A percentile compares a stretch with the other conserved stretches of the same genome.
Evolutionary conservation across 2,888 invertebrate genomes (phyloP).

Genomic region (Notodonta ziczac): DNA sequence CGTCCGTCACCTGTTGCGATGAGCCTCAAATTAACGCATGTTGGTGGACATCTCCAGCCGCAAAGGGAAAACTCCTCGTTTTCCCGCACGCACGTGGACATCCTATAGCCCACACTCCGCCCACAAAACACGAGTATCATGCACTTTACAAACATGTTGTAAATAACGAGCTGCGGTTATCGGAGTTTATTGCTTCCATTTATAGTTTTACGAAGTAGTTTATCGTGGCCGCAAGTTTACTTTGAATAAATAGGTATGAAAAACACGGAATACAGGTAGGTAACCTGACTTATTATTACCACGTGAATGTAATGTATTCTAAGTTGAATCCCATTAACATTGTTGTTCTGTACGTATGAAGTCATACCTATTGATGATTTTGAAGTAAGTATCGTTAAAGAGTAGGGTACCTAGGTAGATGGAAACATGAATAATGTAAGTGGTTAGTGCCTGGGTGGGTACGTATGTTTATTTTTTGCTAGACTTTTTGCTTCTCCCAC

Average conservation of each 20-base stretch:
- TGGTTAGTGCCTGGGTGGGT: too few species aligned
- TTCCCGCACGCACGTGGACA: constrained; percentile 57
- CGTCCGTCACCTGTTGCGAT: constrained; percentile 39
- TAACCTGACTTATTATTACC: not conserved
- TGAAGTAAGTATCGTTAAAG: too few species aligned
- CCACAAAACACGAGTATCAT: constrained; percentile 23
- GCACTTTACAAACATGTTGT: constrained; percentile 4
- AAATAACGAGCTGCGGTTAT: constrained; percentile 9
- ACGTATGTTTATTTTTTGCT: too few species aligned
- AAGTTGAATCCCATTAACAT: too few species aligned
- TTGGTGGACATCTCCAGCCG: constrained; percentile 71
- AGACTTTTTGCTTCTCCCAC: too few species aligned
- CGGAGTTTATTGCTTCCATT: constrained; percentile 17
- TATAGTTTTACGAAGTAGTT: not conserved
- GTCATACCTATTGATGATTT: too few species aligned
- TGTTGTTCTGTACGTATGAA: too few species aligned
- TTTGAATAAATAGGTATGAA: not conserved
- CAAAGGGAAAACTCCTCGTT: constrained; percentile 73
- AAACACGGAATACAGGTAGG: not conserved
- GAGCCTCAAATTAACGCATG: constrained; percentile 68
- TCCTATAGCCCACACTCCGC: constrained; percentile 43
- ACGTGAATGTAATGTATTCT: too few species aligned
- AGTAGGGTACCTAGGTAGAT: too few species aligned
- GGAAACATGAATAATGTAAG: too few species aligned
- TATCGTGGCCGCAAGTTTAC: constrained; percentile 2